Base-by-base conservation (phyloP, 2,888 invertebrate genomes). In the Trissolcus brochymenae region DNA sequence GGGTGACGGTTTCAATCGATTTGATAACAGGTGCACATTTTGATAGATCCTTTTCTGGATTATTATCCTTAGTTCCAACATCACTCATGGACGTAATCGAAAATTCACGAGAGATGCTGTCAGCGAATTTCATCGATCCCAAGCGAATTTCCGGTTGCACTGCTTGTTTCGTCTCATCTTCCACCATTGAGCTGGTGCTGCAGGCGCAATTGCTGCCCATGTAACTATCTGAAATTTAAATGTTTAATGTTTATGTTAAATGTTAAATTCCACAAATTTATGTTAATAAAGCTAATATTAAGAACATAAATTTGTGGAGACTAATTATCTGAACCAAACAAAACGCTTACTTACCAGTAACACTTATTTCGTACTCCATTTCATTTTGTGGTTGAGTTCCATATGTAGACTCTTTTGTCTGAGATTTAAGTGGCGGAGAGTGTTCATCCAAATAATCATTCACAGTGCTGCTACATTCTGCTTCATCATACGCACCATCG, bases 391-490 rank as follows among this genome's bases (percentile, higher is more conserved):
- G 9, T 11, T 35, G 35, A 4, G 25, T 4, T 25, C 25, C 25
- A 35, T 9, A 11, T 35, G 35, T 11, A 35, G 11, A 35, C 35
- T 35, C 35, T 25, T 25, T 25, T 4, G 25, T 2, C 6, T 25
- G 17, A 21, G 14, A 17, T 46, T 43, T 6, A 11, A 25, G 13
- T 6, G 25, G 43, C 11, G 54, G 54, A 13, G 54, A 46, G 7
- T 21, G n/a, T 14, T 46, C 17, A 53, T 21, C 54, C 21, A 54
- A n/a, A 54, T 54, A 7, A 25, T 64, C 64, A n/a, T 64, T 55
- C 1, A 64, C 64, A 6, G 64, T 64, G 14, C 64, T 64, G 17
- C 64, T 65, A 14, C 65, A 56, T 49, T 65, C 65, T 56, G 29
- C 54, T 7, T 46, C 16, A 14, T 64, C 50, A 49, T 19, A 29